Conservation (phyloP, 2,797 vertebrate species). For the Sebastes itinus region DNA sequence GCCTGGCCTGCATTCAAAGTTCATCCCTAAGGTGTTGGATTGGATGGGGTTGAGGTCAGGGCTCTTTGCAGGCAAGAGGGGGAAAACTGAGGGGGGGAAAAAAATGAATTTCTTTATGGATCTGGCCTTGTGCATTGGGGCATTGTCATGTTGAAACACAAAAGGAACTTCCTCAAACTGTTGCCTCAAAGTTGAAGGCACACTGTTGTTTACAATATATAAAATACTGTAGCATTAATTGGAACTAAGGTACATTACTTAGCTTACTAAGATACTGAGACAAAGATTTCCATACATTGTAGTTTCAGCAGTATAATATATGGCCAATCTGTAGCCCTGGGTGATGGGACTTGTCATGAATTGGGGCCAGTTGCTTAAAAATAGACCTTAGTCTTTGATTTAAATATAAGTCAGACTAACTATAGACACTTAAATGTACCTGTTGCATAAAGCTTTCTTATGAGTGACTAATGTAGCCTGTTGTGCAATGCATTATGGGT, state of each 20-base stretch:
- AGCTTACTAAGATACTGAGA: too few species aligned
- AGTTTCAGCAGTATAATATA: neutral
- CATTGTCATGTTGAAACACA: neutral
- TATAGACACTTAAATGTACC: too few species aligned
- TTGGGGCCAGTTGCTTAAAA: too few species aligned
- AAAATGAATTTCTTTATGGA: neutral
- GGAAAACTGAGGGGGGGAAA: too few species aligned
- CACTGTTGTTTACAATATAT: neutral
- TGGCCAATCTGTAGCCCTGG: neutral
- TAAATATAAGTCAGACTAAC: too few species aligned
- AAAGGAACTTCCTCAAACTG: neutral
- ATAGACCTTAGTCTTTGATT: too few species aligned
- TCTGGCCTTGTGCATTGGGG: neutral
- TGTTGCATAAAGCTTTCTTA: too few species aligned
- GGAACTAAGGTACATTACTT: accelerated
- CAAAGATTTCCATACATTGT: neutral
- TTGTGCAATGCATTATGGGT: too few species aligned
- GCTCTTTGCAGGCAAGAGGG: neutral
- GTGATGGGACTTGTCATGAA: neutral
- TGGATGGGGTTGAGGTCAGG: neutral
- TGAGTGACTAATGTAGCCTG: too few species aligned
- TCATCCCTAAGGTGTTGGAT: neutral
- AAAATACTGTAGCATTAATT: neutral
- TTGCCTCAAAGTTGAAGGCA: neutral
- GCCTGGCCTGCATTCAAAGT: neutral